These are phyloP conservation scores for Neogale vison DNA, from an alignment of 2,113 vertebrate species.

Conservation along the genomic window DNA sequence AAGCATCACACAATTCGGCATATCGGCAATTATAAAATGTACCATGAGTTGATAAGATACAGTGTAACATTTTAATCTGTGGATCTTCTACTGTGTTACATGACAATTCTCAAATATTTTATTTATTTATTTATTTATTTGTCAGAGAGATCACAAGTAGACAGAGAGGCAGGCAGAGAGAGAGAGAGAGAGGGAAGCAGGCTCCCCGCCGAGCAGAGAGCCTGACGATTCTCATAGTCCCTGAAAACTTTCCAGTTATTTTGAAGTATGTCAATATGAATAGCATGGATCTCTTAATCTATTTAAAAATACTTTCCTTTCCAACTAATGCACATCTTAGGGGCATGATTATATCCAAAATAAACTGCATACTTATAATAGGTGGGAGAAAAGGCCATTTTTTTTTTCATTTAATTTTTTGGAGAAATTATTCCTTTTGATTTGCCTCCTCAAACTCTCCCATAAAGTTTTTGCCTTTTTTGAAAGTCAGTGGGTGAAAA, in stretches of 20 bases:
- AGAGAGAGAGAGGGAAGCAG: too few relatives aligned
- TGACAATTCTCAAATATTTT: neutral
- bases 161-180: too few relatives aligned
- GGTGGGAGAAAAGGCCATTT: neutral
- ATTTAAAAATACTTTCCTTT: neutral
- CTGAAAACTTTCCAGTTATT: neutral
- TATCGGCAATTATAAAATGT: neutral
- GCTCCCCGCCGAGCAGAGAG: too few relatives aligned
- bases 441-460: neutral
- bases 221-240: neutral
- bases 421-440: neutral
- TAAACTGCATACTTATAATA: neutral
- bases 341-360: neutral
- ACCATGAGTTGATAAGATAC: neutral
- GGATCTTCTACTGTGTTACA: neutral
- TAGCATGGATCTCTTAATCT: neutral
- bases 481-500: neutral
- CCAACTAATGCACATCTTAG: neutral
- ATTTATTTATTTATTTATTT: too few relatives aligned
- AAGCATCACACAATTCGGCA: too few relatives aligned
- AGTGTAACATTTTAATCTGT: neutral
- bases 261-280: neutral
- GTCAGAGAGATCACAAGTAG: too few relatives aligned
- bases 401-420: neutral
- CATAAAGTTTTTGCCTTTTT: neutral